These are phyloP conservation scores for Anoplius nigerrimus DNA, from an alignment of 2,888 invertebrate genomes.

Conservation along the genomic window DNA sequence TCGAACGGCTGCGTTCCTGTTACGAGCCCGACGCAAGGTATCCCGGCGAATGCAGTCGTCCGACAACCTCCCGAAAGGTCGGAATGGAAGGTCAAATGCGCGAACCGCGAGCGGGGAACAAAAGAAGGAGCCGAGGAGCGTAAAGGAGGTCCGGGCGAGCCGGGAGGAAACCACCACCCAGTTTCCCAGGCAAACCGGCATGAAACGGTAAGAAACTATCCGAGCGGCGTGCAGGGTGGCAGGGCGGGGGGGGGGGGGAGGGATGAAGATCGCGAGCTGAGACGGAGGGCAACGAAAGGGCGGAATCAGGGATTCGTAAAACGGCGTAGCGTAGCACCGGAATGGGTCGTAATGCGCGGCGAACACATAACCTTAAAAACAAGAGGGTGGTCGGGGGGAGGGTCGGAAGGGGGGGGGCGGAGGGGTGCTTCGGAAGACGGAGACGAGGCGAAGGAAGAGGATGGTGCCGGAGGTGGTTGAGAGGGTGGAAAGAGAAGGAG, in stretches of 20 bases:
- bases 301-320: slow-evolving; percentile 68
- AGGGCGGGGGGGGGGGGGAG: neutral
- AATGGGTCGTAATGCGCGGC: slow-evolving; percentile 70
- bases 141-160: neutral
- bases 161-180: neutral
- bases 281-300: slow-evolving; percentile 48
- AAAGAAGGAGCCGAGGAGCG: neutral
- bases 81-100: neutral
- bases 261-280: slow-evolving; percentile 11
- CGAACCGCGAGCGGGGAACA: neutral
- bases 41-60: too few relatives aligned
- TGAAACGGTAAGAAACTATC: too few relatives aligned
- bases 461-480: slow-evolving; percentile 7
- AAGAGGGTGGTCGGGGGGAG: slow-evolving; percentile 50
- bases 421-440: slow-evolving; percentile 24
- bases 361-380: slow-evolving; percentile 72
- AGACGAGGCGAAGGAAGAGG: slow-evolving; percentile 8
- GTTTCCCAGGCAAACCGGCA: too few relatives aligned
- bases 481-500: slow-evolving; percentile 10
- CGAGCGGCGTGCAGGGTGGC: neutral
- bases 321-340: slow-evolving; percentile 62
- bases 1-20: too few relatives aligned
- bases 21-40: too few relatives aligned
- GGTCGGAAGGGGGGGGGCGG: slow-evolving; percentile 19
- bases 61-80: too few relatives aligned